Evolutionary conservation across 2,888 invertebrate species (phyloP), one percentile per base, ranked within the genome.

Genomic region (Sarcophaga caerulescens): DNA sequence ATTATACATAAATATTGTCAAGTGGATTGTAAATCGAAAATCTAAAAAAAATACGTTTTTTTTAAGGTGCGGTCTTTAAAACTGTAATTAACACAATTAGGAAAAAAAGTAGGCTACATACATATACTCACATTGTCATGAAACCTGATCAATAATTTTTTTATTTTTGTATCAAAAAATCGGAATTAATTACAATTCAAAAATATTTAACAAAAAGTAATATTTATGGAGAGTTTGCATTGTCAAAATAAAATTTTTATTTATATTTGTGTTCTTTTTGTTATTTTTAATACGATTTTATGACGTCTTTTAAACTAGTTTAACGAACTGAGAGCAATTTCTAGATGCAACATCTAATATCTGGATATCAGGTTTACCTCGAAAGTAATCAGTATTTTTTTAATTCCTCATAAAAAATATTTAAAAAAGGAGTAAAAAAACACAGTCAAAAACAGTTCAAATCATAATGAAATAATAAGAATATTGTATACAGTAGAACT

Each of bases 321-420:
- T 75, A 65, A 10, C 12, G 19, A 47, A 35, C 35, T n/a, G 45
- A 66, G 35, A 71, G 66, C 71, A 73, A 73, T 85, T 78, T 76
- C 75, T 71, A 82, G 71, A 73, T 68, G 79, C n/a, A 47, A 69
- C 19, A 57, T 63, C 52, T 68, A 77, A 52, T 75, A 75, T 45
- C 73, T 68, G 75, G 77, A 81, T 88, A 90, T 90, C 91, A 91
- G 87, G 91, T 91, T 91, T 89, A 90, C 90, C 91, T 91, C 92
- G 90, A 90, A 88, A 88, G 87, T 89, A 89, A 89, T 89, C 60
- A 90, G 89, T 89, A 90, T 89, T 89, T 88, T 89, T 90, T 6
- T 74, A 69, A 19, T 70, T 66, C 23, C 19, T 25, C 59, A 65
- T n/a, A 60, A 77, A 47, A 23, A 66, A 52, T 1, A n/a, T 19